A percentile compares a stretch with the other conserved stretches of the same genome.
These are phyloP conservation scores for Jacana jacana DNA, from an alignment of 2,113 vertebrate genomes.

Conservation along the genomic window DNA sequence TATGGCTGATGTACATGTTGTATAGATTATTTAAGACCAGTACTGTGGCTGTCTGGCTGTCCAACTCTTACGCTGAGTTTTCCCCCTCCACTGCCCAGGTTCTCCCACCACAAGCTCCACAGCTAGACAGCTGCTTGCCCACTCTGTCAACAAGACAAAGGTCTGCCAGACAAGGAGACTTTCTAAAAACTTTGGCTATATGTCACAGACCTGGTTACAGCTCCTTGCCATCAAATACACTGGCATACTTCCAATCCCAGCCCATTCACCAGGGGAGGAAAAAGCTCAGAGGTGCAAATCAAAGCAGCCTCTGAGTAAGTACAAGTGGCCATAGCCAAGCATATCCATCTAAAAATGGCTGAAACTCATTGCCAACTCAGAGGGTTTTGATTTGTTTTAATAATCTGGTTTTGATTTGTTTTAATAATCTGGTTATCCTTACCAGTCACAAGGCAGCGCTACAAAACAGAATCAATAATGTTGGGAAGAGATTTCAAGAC, in stretches of 20 bases:
- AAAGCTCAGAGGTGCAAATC: not conserved
- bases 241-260: too few relatives aligned
- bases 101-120: not conserved
- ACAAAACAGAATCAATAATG: not conserved
- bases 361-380: not conserved
- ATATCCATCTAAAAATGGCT: not conserved
- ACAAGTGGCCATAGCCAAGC: not conserved
- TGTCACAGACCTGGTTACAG: not conserved
- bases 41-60: not conserved
- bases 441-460: not conserved
- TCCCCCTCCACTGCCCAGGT: not conserved
- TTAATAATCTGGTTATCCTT: not conserved
- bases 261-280: not conserved
- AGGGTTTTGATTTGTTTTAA: rapidly evolving
- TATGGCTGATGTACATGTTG: not conserved
- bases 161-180: not conserved
- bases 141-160: not conserved
- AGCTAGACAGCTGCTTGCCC: not conserved
- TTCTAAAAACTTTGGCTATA: not conserved
- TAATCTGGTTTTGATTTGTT: too few relatives aligned
- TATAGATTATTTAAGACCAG: not conserved
- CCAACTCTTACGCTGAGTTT: not conserved
- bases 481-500: not conserved
- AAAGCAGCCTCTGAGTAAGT: not conserved
- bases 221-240: not conserved